Evolutionary conservation across 2,113 vertebrate species (phyloP).

Genomic region (Perca schrenkii): DNA sequence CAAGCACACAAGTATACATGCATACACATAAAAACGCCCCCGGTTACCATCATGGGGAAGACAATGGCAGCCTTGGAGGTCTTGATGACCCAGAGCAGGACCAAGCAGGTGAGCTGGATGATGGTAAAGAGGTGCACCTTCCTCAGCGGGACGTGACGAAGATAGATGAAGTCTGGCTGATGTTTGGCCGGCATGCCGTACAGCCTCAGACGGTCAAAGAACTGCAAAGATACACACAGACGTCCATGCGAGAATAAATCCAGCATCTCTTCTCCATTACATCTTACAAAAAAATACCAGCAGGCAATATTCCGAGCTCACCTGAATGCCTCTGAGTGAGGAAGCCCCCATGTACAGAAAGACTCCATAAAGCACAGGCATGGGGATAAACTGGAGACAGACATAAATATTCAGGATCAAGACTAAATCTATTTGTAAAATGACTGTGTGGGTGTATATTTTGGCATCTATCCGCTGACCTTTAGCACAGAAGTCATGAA

Average conservation of each 20-base stretch:
- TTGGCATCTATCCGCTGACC: slow-evolving; percentile 75
- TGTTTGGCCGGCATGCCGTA: slow-evolving; percentile 99
- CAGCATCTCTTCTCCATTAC: neutral
- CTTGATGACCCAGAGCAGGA: slow-evolving; percentile 97
- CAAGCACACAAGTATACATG: neutral
- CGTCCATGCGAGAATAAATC: neutral
- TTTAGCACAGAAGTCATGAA: slow-evolving; percentile 99
- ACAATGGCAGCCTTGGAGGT: slow-evolving; percentile 97
- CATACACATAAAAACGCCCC: neutral
- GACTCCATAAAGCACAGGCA: slow-evolving; percentile 98
- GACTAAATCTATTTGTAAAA: neutral
- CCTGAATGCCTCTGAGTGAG: slow-evolving; percentile 98
- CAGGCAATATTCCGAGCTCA: slow-evolving; percentile 67
- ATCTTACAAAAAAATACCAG: neutral
- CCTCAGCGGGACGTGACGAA: slow-evolving; percentile 96
- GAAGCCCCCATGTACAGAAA: slow-evolving; percentile 99
- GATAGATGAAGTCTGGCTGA: slow-evolving; percentile 98
- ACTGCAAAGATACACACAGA: slow-evolving; percentile 77
- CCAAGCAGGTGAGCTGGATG: slow-evolving; percentile 94
- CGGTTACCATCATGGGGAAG: slow-evolving; percentile 98
- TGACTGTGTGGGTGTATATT: neutral
- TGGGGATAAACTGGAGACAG: slow-evolving; percentile 92
- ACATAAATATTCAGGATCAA: slow-evolving; percentile 1
- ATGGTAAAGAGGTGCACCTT: slow-evolving; percentile 98
- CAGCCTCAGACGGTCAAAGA: slow-evolving; percentile 95